Evolutionary conservation across 2,113 vertebrate genomes (phyloP).

Genomic region (Pluvialis apricaria): DNA sequence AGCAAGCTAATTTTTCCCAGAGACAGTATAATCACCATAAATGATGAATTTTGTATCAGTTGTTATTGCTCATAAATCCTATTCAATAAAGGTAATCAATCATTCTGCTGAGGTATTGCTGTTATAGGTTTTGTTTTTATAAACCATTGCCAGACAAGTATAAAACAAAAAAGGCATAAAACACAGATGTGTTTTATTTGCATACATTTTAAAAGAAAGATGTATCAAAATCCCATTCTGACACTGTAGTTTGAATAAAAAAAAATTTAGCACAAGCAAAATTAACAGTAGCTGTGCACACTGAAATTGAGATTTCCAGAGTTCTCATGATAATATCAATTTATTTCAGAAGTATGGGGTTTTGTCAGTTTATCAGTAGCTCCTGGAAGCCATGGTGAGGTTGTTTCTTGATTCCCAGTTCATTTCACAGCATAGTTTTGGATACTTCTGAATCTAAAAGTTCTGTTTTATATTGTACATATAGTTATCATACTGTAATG

Average conservation of each 20-base stretch:
- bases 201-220: not conserved
- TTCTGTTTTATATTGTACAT: not conserved
- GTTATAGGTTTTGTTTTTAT: not conserved
- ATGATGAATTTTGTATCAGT: not conserved
- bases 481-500: not conserved
- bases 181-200: not conserved
- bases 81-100: not conserved
- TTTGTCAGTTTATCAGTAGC: not conserved
- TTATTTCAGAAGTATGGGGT: not conserved
- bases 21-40: not conserved
- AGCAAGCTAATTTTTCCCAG: not conserved
- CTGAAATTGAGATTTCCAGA: not conserved
- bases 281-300: not conserved
- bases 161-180: not conserved
- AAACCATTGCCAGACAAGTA: not conserved
- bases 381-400: not conserved
- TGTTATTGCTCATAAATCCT: not conserved
- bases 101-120: not conserved
- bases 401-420: not conserved
- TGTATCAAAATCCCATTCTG: not conserved
- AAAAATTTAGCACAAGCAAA: not conserved
- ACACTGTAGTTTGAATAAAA: not conserved
- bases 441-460: not conserved
- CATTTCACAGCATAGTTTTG: not conserved
- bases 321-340: not conserved